These are phyloP conservation scores for Nasonia oneida DNA, from an alignment of 2,888 invertebrate genomes.

Conservation along the genomic window DNA sequence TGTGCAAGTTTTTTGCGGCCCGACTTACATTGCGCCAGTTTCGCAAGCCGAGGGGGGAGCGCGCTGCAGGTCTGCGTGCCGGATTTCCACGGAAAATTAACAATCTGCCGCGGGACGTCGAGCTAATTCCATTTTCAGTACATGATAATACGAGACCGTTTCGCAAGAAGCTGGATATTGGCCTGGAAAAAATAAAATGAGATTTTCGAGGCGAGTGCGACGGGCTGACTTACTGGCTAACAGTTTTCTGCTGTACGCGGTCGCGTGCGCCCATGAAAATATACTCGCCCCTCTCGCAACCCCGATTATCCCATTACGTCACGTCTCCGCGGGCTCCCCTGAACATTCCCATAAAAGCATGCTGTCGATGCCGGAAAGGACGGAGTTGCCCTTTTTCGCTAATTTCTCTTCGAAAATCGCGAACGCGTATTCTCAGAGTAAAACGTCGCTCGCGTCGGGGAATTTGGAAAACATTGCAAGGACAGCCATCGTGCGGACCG, in stretches of 20 bases:
- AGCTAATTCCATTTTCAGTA: constrained; percentile 36
- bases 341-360: too few species aligned
- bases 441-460: too few species aligned
- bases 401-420: too few species aligned
- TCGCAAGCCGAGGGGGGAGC: constrained; percentile 18
- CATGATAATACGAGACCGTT: constrained; percentile 4
- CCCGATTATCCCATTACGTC: constrained; percentile 24
- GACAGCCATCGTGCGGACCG: too few species aligned
- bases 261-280: neutral
- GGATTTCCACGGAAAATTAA: constrained; percentile 57
- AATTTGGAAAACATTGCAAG: too few species aligned
- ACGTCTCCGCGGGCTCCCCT: too few species aligned
- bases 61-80: constrained; percentile 7
- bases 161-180: neutral
- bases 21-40: constrained; percentile 41
- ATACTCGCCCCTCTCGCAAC: neutral
- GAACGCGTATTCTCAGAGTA: too few species aligned
- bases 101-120: constrained; percentile 26
- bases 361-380: too few species aligned
- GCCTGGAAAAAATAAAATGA: neutral
- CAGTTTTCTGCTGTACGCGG: neutral
- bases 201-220: neutral
- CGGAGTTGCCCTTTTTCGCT: too few species aligned
- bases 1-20: constrained; percentile 47
- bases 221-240: too few species aligned